phyloP scores from a whole-genome alignment of 1,140 invertebrate genomes.

The Semibalanus balanoides region DNA sequence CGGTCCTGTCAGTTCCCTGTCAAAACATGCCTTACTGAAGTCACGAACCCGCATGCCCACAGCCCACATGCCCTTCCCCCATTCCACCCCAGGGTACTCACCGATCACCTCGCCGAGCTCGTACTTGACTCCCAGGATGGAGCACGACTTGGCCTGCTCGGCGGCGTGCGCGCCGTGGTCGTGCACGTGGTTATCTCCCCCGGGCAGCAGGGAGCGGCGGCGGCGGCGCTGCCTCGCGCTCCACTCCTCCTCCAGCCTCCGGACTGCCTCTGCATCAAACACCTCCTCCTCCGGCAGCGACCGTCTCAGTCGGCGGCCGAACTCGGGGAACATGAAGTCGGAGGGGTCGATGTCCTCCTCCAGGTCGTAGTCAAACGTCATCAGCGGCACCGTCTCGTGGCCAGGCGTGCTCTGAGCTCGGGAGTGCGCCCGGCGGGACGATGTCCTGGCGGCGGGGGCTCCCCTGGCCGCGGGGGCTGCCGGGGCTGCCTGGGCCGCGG shows the following conservation, averaged over 20 bases:
- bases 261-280: neutral
- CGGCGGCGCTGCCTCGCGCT: neutral
- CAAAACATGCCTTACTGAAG: too few species aligned
- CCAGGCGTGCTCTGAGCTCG: neutral
- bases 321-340: neutral
- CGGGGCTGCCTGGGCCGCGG: too few species aligned
- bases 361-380: neutral
- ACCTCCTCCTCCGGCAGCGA: neutral
- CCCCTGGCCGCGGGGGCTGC: too few species aligned
- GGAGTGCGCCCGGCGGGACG: neutral
- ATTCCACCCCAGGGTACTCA: constrained; percentile 9
- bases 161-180: constrained; percentile 11
- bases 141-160: constrained; percentile 21
- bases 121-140: constrained; percentile 24
- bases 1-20: too few species aligned
- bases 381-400: neutral
- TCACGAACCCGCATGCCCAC: too few species aligned
- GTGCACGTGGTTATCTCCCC: constrained; percentile 14
- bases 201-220: neutral
- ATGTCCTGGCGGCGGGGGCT: neutral
- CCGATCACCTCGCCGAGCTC: constrained; percentile 25
- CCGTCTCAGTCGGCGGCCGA: neutral
- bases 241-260: neutral
- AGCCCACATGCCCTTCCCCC: too few species aligned
- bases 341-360: neutral